Evolutionary conservation across 2,888 invertebrate species (phyloP).

Genomic region (Poecilobothrus nobilitatus): DNA sequence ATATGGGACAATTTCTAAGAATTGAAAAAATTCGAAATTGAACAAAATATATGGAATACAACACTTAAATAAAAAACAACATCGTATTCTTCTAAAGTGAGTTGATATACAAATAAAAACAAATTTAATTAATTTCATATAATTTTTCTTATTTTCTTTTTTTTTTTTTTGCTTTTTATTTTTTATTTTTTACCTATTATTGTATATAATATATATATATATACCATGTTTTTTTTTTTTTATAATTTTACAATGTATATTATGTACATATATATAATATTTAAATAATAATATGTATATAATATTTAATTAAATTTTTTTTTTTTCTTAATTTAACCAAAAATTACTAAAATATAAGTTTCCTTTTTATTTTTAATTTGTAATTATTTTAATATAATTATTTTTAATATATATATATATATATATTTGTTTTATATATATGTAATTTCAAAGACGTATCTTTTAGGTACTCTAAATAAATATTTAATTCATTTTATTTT

Average conservation of each 20-base stretch:
- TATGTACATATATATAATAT: neutral
- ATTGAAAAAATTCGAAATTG: too few species aligned
- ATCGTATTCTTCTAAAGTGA: too few species aligned
- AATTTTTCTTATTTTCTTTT: too few species aligned
- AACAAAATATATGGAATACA: too few species aligned
- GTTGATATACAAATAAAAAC: too few species aligned
- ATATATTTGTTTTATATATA: neutral
- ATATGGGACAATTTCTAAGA: too few species aligned
- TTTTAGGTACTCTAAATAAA: too few species aligned
- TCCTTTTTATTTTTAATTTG: neutral
- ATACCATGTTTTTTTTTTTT: neutral
- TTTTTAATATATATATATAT: neutral
- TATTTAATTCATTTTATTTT: too few species aligned
- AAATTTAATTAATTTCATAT: too few species aligned
- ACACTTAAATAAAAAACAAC: too few species aligned
- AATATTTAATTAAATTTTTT: neutral
- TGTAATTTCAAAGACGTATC: neutral
- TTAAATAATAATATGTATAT: neutral
- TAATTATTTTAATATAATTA: neutral
- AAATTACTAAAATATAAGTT: neutral
- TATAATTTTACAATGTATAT: conserved; percentile 2
- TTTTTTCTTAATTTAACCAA: neutral
- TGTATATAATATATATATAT: neutral
- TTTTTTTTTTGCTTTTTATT: too few species aligned
- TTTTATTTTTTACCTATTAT: neutral